Evolutionary conservation across 2,113 vertebrate genomes (phyloP).

Genomic region (Epinephelus cyanopodus): DNA sequence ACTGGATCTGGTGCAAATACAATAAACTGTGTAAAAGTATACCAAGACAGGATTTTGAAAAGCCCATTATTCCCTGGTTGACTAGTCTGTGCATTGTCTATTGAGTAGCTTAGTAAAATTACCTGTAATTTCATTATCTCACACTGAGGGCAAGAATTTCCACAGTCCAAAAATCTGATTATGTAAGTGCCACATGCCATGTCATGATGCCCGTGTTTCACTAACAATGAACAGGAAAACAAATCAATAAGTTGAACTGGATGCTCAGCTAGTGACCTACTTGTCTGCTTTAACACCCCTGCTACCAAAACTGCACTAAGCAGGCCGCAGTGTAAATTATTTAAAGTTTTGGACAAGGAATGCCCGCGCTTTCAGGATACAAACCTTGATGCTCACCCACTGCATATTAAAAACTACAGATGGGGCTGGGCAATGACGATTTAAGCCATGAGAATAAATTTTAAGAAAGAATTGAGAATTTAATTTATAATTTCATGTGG

Average conservation of each 20-base stretch:
- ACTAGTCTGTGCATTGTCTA: not conserved
- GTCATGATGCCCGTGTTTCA: not conserved
- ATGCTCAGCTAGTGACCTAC: not conserved
- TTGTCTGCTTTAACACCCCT: not conserved
- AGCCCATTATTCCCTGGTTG: not conserved
- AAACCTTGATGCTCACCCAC: not conserved
- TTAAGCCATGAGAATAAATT: too few relatives aligned
- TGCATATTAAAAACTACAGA: not conserved
- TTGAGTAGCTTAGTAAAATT: not conserved
- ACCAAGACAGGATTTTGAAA: not conserved
- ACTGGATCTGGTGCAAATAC: not conserved
- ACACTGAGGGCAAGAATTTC: not conserved
- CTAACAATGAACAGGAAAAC: not conserved
- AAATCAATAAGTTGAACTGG: not conserved
- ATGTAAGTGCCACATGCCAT: not conserved
- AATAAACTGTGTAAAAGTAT: not conserved
- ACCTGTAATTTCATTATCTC: not conserved
- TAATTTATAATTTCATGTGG: too few relatives aligned
- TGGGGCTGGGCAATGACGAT: too few relatives aligned
- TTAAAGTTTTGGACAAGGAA: not conserved
- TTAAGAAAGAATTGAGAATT: too few relatives aligned
- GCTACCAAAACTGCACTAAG: not conserved
- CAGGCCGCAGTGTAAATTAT: not conserved
- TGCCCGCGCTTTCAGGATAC: not conserved
- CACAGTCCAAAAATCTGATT: not conserved